phyloP scores from a whole-genome alignment of 2,888 invertebrate species.

The Caenorhabditis japonica region DNA sequence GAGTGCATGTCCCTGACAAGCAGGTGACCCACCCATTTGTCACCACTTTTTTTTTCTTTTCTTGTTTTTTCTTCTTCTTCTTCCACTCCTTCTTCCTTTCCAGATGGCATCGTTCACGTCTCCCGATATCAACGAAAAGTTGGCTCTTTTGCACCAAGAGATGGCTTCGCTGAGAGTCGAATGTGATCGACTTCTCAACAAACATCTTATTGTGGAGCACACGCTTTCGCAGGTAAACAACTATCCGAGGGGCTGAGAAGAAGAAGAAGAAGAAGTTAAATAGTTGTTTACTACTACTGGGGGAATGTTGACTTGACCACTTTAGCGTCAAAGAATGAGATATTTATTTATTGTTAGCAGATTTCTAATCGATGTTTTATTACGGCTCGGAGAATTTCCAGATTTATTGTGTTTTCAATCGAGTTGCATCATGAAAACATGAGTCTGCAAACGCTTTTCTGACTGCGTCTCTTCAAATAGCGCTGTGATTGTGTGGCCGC shows the following conservation, averaged over 20 bases:
- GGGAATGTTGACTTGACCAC: no score
- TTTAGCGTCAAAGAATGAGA: no score
- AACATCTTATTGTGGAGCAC: conserved; percentile 75
- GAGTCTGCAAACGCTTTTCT: no score
- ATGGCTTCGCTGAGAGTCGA: conserved; percentile 82
- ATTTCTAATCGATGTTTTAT: no score
- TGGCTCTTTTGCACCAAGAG: conserved; percentile 77
- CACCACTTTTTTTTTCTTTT: not conserved
- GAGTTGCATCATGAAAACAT: no score
- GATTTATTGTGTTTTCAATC: no score
- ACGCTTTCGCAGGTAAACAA: conserved; percentile 59
- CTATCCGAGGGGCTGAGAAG: no score
- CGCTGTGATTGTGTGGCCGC: no score
- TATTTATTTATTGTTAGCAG: no score
- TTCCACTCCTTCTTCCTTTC: not conserved
- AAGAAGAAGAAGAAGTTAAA: no score
- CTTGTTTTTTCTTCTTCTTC: not conserved
- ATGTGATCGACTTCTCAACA: conserved; percentile 79
- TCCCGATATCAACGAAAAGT: conserved; percentile 57
- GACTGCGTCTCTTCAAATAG: no score
- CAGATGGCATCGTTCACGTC: conserved; percentile 43
- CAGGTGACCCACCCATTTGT: conserved; percentile 27
- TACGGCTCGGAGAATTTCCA: no score
- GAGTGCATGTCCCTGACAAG: conserved; percentile 17
- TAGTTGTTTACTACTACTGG: conserved; percentile 25